Base-by-base conservation (phyloP, 2,797 vertebrate species). In the Chiroxiphia lanceolata region DNA sequence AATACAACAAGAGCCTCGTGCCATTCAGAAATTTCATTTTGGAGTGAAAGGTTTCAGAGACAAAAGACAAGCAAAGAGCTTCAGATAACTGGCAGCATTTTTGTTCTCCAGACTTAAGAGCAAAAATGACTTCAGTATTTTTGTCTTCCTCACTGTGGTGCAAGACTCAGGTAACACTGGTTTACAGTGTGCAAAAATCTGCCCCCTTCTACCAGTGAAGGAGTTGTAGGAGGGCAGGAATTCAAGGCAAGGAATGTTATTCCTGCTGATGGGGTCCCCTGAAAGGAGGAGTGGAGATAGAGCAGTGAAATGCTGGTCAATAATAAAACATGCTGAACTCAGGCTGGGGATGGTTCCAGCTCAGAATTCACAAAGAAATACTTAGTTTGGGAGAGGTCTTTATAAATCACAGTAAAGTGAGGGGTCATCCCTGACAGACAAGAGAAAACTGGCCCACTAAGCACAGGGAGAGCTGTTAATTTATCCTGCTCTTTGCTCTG, bases 341-440 rank as follows among this genome's bases (percentile, higher is more conserved):
- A 11, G 83, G 23, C 33, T 14, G 75, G 64, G 85, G 77, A 50
- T 13, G 31, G 48, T 1, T 42, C 90, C 91, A 94, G 87, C 51
- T 25, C 83, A 56, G 60, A 59, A 80, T 22, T 78, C 21, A 13
- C 53, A 44, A 8, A 75, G 40, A 68, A 93, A 80, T 94, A 56
- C 48, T 90, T 87, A 8, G 7, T 85, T 51, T 91, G 89, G 87
- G 83, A 95, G 91, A 65, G 85, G 70, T 67, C 14, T 4, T 85
- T 82, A 92, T 51, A n/a, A 91, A 95, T 91, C 22, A 20, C 31
- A 69, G n/a, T 9, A 3, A 83, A 60, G 74, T 33, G 63, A 88
- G 42, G 33, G 57, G 80, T 84, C 83, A 79, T 4, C 54, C 29
- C 85, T 56, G 72, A 68, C 86, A 76, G 87, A 76, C 60, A 82